Percentiles rank a stretch among this genome's conserved stretches.
Conservation (phyloP, 1,140 invertebrate species). For the Eufriesea mexicana region DNA sequence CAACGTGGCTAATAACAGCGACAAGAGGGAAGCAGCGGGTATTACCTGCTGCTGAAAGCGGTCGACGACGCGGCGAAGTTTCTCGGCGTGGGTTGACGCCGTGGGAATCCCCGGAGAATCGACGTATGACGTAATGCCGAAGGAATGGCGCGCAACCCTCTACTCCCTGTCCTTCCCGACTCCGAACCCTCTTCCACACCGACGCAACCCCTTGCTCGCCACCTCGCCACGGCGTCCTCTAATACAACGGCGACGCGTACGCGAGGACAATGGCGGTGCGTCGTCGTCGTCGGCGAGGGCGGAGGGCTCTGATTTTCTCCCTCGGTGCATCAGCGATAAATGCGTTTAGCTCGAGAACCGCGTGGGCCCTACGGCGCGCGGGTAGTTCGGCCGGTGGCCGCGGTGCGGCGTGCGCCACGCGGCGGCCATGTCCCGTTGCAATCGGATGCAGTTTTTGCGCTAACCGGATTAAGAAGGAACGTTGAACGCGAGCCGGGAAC, state of each 20-base stretch:
- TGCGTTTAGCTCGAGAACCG: conserved; percentile 74
- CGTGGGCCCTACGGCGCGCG: conserved; percentile 55
- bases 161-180: conserved; percentile 39
- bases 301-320: conserved; percentile 60
- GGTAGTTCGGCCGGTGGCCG: background rate
- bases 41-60: conserved; percentile 48
- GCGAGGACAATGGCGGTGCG: conserved; percentile 45
- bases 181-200: conserved; percentile 25
- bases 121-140: conserved; percentile 70
- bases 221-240: conserved; percentile 52
- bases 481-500: conserved; percentile 72
- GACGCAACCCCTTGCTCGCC: conserved; percentile 56
- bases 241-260: conserved; percentile 26
- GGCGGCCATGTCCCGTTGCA: conserved; percentile 31
- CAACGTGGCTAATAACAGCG: conserved; percentile 4
- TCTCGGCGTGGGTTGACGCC: conserved; percentile 61
- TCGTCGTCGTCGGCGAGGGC: background rate
- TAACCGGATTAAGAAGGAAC: conserved; percentile 76
- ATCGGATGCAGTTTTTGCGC: conserved; percentile 68
- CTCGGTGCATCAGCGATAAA: conserved; percentile 72
- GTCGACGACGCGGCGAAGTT: conserved; percentile 17
- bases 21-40: conserved; percentile 11
- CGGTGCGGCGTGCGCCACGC: conserved; percentile 1
- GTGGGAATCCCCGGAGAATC: conserved; percentile 69
- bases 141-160: conserved; percentile 58